A percentile compares a stretch with the other conserved stretches of the same genome.
These are phyloP conservation scores for Liasis olivaceus DNA, from an alignment of 2,797 vertebrate genomes.

Conservation along the genomic window DNA sequence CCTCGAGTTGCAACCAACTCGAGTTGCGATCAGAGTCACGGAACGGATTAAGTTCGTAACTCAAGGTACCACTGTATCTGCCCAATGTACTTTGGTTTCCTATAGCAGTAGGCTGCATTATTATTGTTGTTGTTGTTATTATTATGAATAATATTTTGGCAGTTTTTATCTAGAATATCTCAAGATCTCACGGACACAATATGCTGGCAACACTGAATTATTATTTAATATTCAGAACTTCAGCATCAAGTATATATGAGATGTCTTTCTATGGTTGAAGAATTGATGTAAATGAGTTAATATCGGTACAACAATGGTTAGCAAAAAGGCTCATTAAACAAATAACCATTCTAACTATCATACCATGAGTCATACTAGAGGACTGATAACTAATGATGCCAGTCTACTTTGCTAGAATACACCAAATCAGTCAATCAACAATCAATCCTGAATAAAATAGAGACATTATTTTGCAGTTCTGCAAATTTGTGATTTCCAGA, in stretches of 20 bases:
- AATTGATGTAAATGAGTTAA: background rate
- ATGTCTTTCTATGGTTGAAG: background rate
- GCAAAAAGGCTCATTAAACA: background rate
- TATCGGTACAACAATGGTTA: background rate
- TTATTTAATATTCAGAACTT: background rate
- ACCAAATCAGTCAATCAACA: background rate
- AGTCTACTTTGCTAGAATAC: too few species aligned
- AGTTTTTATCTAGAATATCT: background rate
- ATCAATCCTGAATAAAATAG: background rate
- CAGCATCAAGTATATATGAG: background rate
- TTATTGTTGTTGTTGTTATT: too few species aligned
- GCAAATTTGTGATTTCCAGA: background rate
- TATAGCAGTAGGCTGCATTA: background rate
- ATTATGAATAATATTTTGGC: too few species aligned
- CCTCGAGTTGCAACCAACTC: too few species aligned
- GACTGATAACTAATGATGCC: background rate
- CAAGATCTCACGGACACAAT: background rate
- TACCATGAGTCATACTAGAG: background rate
- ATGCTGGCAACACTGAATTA: background rate
- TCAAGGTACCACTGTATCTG: too few species aligned
- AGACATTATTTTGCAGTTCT: background rate
- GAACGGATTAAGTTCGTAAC: too few species aligned
- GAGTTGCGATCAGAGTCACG: too few species aligned
- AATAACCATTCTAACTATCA: background rate
- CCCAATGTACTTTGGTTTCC: background rate